Percentiles rank a stretch among this genome's conserved stretches.
These are phyloP conservation scores for Calliopsis andreniformis DNA, from an alignment of 1,140 invertebrate genomes.

Conservation along the genomic window DNA sequence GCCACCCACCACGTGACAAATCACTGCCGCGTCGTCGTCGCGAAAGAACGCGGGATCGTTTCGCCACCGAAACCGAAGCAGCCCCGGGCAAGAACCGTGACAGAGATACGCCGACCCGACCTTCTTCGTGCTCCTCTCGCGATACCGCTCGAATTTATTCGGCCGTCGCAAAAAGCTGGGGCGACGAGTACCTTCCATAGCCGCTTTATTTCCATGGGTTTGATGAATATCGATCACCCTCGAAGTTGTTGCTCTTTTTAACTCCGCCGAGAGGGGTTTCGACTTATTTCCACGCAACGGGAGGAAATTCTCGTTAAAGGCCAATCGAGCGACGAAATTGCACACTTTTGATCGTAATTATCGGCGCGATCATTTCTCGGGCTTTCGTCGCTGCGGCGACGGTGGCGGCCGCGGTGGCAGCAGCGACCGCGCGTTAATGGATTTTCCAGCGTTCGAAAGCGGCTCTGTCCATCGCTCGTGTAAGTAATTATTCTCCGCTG, in stretches of 20 bases:
- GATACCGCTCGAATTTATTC: slow-evolving; percentile 22
- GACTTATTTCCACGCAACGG: background rate
- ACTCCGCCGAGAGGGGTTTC: no score
- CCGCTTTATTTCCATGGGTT: background rate
- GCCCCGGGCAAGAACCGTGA: slow-evolving; percentile 29
- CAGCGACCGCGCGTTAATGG: slow-evolving; percentile 1
- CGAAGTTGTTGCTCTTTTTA: no score
- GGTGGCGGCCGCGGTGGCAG: no score
- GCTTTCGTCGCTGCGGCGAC: background rate
- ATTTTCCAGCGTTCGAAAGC: background rate
- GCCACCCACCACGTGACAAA: slow-evolving; percentile 80
- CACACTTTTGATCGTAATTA: slow-evolving; percentile 15
- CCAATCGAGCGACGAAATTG: slow-evolving; percentile 2
- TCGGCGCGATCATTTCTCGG: slow-evolving; percentile 13
- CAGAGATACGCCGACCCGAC: background rate
- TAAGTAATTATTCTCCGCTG: slow-evolving; percentile 17
- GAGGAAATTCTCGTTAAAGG: background rate
- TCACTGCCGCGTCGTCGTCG: slow-evolving; percentile 70
- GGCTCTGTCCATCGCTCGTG: slow-evolving; percentile 5
- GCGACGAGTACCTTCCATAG: background rate
- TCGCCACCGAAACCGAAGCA: slow-evolving; percentile 57
- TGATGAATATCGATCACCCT: background rate
- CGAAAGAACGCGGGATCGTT: slow-evolving; percentile 73
- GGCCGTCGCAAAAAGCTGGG: slow-evolving; percentile 17
- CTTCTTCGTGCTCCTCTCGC: background rate